phyloP scores from a whole-genome alignment of 1,140 invertebrate species.

The Berghia stephanieae region DNA sequence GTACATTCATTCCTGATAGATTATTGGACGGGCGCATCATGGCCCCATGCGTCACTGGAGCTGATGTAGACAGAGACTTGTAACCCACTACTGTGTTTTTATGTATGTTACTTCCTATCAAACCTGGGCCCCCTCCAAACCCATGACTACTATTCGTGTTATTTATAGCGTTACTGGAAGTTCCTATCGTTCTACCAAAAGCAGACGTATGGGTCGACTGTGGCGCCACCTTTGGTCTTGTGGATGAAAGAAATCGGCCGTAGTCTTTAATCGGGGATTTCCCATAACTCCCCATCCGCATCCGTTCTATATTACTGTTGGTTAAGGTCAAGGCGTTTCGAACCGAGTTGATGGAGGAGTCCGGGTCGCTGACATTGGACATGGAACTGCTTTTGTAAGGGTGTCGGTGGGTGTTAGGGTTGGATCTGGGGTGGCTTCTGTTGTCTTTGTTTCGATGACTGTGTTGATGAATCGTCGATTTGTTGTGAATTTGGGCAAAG shows the following conservation, averaged over 20 bases:
- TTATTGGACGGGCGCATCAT: not conserved
- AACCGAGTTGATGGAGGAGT: slow-evolving; percentile 4
- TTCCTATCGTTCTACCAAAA: not conserved
- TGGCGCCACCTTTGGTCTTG: no score
- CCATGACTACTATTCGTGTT: not conserved
- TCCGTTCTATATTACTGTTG: not conserved
- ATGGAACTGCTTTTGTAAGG: no score
- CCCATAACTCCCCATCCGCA: not conserved
- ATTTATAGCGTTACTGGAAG: not conserved
- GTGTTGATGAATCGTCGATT: no score
- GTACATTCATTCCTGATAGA: no score
- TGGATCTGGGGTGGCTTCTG: no score
- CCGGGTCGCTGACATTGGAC: not conserved
- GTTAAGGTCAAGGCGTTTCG: not conserved
- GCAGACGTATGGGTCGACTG: no score
- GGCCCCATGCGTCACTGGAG: not conserved
- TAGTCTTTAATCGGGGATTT: not conserved
- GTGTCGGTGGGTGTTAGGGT: no score
- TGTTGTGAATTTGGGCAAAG: not conserved
- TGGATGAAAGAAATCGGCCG: not conserved
- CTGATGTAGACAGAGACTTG: not conserved
- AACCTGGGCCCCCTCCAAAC: not conserved
- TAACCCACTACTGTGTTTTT: no score
- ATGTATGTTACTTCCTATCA: no score
- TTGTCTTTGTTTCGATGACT: not conserved